Percentiles rank a stretch among this genome's conserved stretches.
phyloP scores from a whole-genome alignment of 2,797 vertebrate species.

The Betta splendens region DNA sequence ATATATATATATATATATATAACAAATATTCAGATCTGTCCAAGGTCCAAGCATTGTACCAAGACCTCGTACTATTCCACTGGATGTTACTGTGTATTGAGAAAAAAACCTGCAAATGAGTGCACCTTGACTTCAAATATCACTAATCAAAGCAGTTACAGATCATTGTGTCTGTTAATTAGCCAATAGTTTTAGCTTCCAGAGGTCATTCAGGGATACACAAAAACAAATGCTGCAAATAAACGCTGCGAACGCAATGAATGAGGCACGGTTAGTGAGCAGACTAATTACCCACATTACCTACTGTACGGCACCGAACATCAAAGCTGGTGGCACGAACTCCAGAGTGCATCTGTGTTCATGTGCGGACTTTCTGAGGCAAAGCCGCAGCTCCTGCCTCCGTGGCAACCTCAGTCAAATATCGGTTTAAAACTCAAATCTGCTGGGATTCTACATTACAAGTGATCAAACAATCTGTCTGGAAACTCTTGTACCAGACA shows the following conservation, averaged over 20 bases:
- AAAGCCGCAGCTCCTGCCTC: slow-evolving; percentile 2
- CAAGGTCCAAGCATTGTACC: too few species aligned
- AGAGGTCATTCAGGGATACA: not conserved
- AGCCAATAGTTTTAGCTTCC: not conserved
- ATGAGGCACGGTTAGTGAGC: slow-evolving; percentile 1
- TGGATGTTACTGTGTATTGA: too few species aligned
- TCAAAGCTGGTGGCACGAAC: not conserved
- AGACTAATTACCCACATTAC: not conserved
- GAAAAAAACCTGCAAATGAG: too few species aligned
- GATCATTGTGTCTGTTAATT: not conserved
- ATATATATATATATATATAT: too few species aligned
- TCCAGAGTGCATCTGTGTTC: not conserved
- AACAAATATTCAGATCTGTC: too few species aligned
- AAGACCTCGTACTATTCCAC: too few species aligned
- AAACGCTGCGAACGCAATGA: not conserved
- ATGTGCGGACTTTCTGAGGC: not conserved
- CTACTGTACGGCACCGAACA: not conserved
- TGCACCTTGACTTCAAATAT: too few species aligned
- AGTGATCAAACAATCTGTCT: slow-evolving; percentile 34
- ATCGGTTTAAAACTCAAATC: slow-evolving; percentile 22
- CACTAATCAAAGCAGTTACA: too few species aligned
- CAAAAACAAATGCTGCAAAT: too few species aligned
- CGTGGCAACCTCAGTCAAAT: slow-evolving; percentile 9
- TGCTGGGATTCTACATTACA: slow-evolving; percentile 24
- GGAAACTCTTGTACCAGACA: slow-evolving; percentile 13